Percentiles rank a stretch among this genome's conserved stretches.
These are phyloP conservation scores for Orthosia gracilis DNA, from an alignment of 2,888 invertebrate genomes.

Conservation along the genomic window DNA sequence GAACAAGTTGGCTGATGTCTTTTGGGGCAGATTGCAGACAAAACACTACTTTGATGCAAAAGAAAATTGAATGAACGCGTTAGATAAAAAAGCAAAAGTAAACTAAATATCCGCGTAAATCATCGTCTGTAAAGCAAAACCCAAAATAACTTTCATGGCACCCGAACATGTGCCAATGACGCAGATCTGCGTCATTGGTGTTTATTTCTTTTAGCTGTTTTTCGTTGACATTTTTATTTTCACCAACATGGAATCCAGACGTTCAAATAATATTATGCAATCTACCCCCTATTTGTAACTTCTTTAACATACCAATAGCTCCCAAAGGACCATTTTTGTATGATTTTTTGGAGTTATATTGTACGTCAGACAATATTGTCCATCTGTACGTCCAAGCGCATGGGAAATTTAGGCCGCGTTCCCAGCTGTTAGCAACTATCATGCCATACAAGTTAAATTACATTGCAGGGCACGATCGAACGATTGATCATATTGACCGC, in stretches of 20 bases:
- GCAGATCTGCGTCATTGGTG: slow-evolving; percentile 30
- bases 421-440: no score
- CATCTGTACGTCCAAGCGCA: not conserved
- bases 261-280: not conserved
- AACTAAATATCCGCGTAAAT: slow-evolving; percentile 20
- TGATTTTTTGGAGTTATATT: not conserved
- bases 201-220: slow-evolving; percentile 22
- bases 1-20: not conserved
- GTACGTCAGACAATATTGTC: not conserved
- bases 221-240: slow-evolving; percentile 32
- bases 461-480: no score
- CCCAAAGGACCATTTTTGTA: not conserved
- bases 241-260: slow-evolving; percentile 14
- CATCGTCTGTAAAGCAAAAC: slow-evolving; percentile 13
- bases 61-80: not conserved
- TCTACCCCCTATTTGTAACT: not conserved
- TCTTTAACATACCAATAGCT: not conserved
- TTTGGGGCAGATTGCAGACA: no score
- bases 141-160: slow-evolving; percentile 44
- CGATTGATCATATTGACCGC: no score
- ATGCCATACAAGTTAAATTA: no score
- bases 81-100: not conserved
- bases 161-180: slow-evolving; percentile 34
- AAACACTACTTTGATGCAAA: not conserved
- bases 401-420: no score